A percentile compares a stretch with the other conserved stretches of the same genome.
Conservation (phyloP, 1,140 invertebrate genomes). For the Trissolcus basalis region DNA sequence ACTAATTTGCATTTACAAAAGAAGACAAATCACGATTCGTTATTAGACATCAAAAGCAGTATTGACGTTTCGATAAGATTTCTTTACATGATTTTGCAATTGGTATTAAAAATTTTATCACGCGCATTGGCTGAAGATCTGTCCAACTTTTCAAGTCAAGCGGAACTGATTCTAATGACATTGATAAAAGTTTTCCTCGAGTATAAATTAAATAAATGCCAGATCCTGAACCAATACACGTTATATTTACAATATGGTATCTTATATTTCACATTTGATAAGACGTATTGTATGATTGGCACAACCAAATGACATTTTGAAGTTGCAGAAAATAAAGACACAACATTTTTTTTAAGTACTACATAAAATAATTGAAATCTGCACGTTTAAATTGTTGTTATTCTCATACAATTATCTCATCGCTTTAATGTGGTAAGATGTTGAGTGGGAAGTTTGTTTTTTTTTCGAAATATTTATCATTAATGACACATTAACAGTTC, state of each 20-base stretch:
- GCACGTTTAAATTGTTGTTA: conserved; percentile 7
- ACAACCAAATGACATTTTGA: conserved; percentile 43
- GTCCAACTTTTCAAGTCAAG: background rate
- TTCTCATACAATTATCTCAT: conserved; percentile 30
- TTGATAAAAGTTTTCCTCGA: conserved; percentile 8
- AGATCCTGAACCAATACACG: conserved; percentile 36
- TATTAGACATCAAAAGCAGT: conserved; percentile 19
- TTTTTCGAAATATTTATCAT: background rate
- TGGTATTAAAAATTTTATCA: conserved; percentile 13
- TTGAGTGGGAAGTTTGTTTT: too few relatives aligned
- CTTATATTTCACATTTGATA: conserved; percentile 26
- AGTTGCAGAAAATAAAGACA: conserved; percentile 8
- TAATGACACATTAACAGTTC: conserved; percentile 19
- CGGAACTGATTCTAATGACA: background rate
- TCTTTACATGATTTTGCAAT: conserved; percentile 8
- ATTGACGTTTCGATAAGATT: conserved; percentile 15
- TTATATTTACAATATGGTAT: conserved; percentile 37
- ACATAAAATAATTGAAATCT: conserved; percentile 11
- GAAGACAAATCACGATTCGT: background rate
- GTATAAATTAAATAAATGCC: conserved; percentile 12
- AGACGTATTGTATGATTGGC: conserved; percentile 40
- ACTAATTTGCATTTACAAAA: conserved; percentile 5
- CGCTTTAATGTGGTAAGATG: conserved; percentile 8
- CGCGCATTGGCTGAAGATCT: conserved; percentile 15
- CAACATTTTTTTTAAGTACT: conserved; percentile 42